A percentile compares a stretch with the other conserved stretches of the same genome.
phyloP scores from a whole-genome alignment of 2,888 invertebrate species.

The Drosophila quinaria region DNA sequence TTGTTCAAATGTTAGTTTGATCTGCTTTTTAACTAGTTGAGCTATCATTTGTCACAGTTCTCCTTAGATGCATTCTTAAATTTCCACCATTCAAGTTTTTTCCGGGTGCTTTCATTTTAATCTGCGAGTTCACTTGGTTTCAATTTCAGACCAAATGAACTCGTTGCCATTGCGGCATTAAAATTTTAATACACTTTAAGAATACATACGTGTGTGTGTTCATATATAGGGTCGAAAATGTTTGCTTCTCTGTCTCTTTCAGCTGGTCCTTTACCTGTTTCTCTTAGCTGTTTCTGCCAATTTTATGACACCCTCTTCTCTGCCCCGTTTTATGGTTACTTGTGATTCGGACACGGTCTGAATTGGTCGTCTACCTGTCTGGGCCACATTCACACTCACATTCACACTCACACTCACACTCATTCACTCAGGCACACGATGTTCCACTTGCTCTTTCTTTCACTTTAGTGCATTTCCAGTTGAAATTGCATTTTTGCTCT shows the following conservation, averaged over 20 bases:
- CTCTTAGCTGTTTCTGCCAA: conserved; percentile 1
- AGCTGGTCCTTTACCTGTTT: background rate
- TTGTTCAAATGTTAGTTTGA: background rate
- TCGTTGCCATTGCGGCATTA: conserved; percentile 2
- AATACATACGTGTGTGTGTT: background rate
- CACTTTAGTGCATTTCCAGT: conserved; percentile 44
- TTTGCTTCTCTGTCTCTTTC: background rate
- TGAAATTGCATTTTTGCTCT: conserved; percentile 53
- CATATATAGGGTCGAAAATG: background rate
- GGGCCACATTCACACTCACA: background rate
- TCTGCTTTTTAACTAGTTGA: background rate
- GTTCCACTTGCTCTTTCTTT: conserved; percentile 34
- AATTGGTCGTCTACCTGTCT: conserved; percentile 14
- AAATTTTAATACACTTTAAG: conserved; percentile 6
- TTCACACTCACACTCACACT: background rate
- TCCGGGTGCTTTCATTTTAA: background rate
- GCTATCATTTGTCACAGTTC: background rate
- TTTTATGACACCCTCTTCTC: conserved; percentile 5
- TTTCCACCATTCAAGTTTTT: background rate
- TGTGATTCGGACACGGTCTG: conserved; percentile 12
- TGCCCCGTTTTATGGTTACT: conserved; percentile 17
- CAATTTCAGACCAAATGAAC: background rate
- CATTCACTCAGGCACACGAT: background rate
- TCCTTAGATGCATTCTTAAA: background rate
- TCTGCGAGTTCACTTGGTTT: background rate